phyloP scores from a whole-genome alignment of 2,888 invertebrate genomes.

The Labia minor region DNA sequence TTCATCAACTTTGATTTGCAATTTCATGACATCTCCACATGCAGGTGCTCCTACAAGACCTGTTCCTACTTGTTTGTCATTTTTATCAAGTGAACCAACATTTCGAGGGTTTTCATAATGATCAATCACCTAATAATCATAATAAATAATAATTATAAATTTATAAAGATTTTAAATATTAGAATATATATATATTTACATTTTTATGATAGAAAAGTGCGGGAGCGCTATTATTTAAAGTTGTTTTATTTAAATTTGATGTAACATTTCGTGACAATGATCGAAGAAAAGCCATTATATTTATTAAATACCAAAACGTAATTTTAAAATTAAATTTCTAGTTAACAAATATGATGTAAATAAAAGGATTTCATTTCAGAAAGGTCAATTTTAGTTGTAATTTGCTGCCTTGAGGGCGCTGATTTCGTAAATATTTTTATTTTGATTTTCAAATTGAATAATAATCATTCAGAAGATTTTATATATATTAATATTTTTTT shows the following conservation, averaged over 20 bases:
- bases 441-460: too few species aligned
- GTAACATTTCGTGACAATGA: not conserved
- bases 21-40: constrained; percentile 99
- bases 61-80: constrained; percentile 86
- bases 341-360: not conserved
- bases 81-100: constrained; percentile 93
- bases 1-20: constrained; percentile 91
- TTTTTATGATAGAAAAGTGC: constrained; percentile 29
- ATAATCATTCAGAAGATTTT: too few species aligned
- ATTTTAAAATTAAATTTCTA: not conserved
- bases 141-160: not conserved
- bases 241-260: not conserved
- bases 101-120: constrained; percentile 99
- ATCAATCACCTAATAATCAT: constrained; percentile 75
- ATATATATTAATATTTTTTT: too few species aligned
- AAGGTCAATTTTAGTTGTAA: too few species aligned
- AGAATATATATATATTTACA: constrained; percentile 26
- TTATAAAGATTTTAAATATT: not conserved
- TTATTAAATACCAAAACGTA: constrained; percentile 7
- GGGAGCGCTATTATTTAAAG: constrained; percentile 22
- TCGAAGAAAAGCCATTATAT: constrained; percentile 17
- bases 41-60: constrained; percentile 98
- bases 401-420: too few species aligned
- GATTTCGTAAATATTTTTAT: too few species aligned
- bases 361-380: too few species aligned